Evolutionary conservation across 2,113 vertebrate genomes (phyloP), one percentile per base, ranked within the genome.

Genomic region (Sisor rabdophorus): DNA sequence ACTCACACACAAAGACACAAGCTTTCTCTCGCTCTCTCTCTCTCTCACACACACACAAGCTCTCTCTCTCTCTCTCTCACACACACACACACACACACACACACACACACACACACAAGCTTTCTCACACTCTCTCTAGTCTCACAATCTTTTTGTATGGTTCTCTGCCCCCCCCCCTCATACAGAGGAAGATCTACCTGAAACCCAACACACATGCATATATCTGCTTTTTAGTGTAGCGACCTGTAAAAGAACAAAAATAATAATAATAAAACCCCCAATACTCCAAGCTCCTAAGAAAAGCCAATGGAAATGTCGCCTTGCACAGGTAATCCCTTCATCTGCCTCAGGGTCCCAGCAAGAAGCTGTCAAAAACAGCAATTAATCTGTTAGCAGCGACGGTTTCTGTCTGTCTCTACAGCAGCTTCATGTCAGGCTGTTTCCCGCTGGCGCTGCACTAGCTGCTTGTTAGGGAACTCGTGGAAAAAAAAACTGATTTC

Each of bases 351-450:
- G 80, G 71, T 53, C 52, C 30, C 47, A 55, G 73, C 26, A 11
- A 30, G 55, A 64, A 80, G 55, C 85, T 83, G 82, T 89, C 82
- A 65, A 85, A 81, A 87, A 82, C 87, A 85, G 89, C 88, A 89
- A 91, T 92, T 91, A 88, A 90, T 89, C 89, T 89, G 89, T 92
- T 89, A 91, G 89, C 88, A 84, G 87, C 85, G 76, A 71, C 85
- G 83, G 32, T 82, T 87, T 82, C 85, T 82, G 64, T 67, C 58
- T 50, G 64, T 72, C 53, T 75, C 65, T 60, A 36, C 60, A 68
- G 74, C 32, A 32, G 8, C 86, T 84, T 90, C 89, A 89, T 88
- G 88, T 82, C 86, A 81, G 69, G 55, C 22, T 0, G 47, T 80
- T 26, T 86, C 73, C 84, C 48, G 67, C 67, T 48, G 67, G 76